Conservation (phyloP, 2,888 invertebrate genomes). For the Drosophila fungiperda region DNA sequence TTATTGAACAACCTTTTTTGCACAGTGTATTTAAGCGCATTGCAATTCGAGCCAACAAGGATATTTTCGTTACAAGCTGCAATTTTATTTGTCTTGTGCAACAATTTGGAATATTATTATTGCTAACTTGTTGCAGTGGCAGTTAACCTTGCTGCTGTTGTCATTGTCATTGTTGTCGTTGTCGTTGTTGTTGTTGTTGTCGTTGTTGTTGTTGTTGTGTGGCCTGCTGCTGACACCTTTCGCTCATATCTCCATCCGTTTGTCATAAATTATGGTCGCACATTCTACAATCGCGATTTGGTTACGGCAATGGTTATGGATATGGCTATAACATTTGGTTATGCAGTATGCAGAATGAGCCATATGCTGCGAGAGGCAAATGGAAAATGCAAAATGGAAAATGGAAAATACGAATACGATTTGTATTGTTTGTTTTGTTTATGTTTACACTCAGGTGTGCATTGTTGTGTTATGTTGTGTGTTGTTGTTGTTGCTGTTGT, state of each 20-base stretch:
- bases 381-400: not conserved
- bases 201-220: not conserved
- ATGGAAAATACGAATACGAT: not conserved
- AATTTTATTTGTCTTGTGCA: not conserved
- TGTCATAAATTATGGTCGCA: slow-evolving; percentile 36
- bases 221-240: slow-evolving; percentile 20
- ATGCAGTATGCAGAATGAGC: not conserved
- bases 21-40: not conserved
- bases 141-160: not conserved
- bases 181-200: not conserved
- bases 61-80: not conserved
- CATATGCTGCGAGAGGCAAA: not conserved
- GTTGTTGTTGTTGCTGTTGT: slow-evolving; percentile 1
- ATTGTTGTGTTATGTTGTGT: slow-evolving; percentile 6
- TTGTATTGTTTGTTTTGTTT: slow-evolving; percentile 32
- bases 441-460: slow-evolving; percentile 20
- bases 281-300: slow-evolving; percentile 24
- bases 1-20: not conserved
- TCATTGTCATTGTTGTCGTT: not conserved
- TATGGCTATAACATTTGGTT: not conserved
- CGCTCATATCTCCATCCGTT: slow-evolving; percentile 29
- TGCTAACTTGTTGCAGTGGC: slow-evolving; percentile 13
- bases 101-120: not conserved
- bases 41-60: not conserved
- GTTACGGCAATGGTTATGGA: slow-evolving; percentile 9